Evolutionary conservation across 2,113 vertebrate species (phyloP), one percentile per base, ranked within the genome.

Genomic region (Strix aluco): DNA sequence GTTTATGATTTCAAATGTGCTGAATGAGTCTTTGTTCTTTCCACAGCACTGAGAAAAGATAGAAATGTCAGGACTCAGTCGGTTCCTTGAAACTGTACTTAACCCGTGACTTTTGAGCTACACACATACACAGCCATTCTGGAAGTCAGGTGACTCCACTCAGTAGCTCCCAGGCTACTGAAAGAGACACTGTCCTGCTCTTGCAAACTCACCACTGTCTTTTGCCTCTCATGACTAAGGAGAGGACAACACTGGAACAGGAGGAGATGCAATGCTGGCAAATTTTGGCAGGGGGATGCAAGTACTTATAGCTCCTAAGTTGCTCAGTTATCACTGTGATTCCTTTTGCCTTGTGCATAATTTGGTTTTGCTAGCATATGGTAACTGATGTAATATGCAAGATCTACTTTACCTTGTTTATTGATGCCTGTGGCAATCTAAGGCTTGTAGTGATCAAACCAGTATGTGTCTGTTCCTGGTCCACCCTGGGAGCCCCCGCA

Each of bases 111-210:
- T 75, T 74, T 26, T 29, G 42, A 55, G 44, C 30, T 58, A 51
- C 5, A 4, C 6, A 18, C 0, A 1, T 22, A 47, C 13, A 21
- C 10, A 20, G 13, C 8, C 0, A 1, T 62, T 62, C 52, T 79
- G 61, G 22, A 79, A 62, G 38, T 8, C 0, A 0, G 19, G 15
- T 1, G 4, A 15, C 30, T 74, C 59, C 8, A 20, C 25, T 42
- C 79, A 54, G 1, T 2, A 74, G 19, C 6, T 26, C 18, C 32
- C 2, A 74, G 25, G 22, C 9, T 62, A 23, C 38, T 71, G 38
- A 22, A 19, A 81, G 65, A 69, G 13, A 27, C 10, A 14, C 8
- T 6, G 14, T 30, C 58, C 40, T 91, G 29, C 57, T 74, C 36
- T 62, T 70, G 51, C 18, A 91, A 58, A 63, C 29, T 81, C 73